Percentiles rank a stretch among this genome's conserved stretches.
These are phyloP conservation scores for Apodemia duryi DNA, from an alignment of 2,888 invertebrate genomes.

Conservation along the genomic window DNA sequence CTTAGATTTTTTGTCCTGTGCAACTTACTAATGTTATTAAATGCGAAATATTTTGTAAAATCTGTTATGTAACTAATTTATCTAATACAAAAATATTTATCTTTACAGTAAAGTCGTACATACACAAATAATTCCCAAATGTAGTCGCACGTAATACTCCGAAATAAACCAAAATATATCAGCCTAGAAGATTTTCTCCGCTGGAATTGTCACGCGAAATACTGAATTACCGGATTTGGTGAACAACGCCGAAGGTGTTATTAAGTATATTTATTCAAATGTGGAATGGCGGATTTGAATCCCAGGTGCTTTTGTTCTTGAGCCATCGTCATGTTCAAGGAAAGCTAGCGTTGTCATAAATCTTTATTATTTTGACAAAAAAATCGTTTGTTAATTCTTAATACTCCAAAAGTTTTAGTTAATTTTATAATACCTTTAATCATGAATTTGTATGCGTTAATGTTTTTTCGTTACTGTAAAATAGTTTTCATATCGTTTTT, in stretches of 20 bases:
- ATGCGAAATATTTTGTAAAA: too few species aligned
- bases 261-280: constrained; percentile 31
- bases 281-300: constrained; percentile 14
- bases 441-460: too few species aligned
- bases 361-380: constrained; percentile 2
- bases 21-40: too few species aligned
- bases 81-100: neutral
- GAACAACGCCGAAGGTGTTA: constrained; percentile 29
- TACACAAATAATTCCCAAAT: neutral
- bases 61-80: too few species aligned
- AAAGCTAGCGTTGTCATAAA: constrained; percentile 6
- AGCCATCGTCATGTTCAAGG: constrained; percentile 7
- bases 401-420: neutral
- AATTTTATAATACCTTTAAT: neutral
- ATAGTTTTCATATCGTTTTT: too few species aligned
- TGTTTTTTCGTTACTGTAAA: too few species aligned
- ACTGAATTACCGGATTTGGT: constrained; percentile 33
- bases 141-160: neutral
- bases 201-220: constrained; percentile 32
- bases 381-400: neutral
- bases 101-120: neutral
- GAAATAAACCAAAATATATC: constrained; percentile 26
- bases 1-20: too few species aligned
- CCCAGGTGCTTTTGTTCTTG: constrained; percentile 13
- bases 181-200: constrained; percentile 30